Evolutionary conservation across 2,797 vertebrate genomes (phyloP).

Genomic region (Nyctalus aviator): DNA sequence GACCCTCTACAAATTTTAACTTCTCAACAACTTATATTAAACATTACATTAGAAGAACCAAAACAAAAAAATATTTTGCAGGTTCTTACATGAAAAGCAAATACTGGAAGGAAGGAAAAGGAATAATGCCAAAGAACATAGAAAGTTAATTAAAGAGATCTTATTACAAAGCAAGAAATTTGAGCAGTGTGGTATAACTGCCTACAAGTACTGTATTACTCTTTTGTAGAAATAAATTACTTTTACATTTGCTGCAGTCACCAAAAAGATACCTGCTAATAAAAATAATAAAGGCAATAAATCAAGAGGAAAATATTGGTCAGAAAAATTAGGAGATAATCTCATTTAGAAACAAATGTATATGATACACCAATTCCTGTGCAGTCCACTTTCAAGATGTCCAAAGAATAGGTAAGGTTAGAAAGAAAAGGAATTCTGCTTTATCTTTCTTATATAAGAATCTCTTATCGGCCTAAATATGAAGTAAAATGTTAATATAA

Average conservation of each 20-base stretch:
- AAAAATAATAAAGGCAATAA: constrained; percentile 36
- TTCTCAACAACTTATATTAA: constrained; percentile 54
- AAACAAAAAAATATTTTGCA: constrained; percentile 7
- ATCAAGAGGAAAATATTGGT: constrained; percentile 5
- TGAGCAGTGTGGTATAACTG: constrained; percentile 22
- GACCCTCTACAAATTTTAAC: constrained; percentile 36
- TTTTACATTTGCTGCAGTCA: constrained; percentile 17
- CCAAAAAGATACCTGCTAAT: not conserved
- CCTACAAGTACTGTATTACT: not conserved
- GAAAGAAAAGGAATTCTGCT: constrained; percentile 39
- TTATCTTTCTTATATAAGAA: not conserved
- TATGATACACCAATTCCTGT: not conserved
- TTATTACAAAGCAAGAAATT: constrained; percentile 60
- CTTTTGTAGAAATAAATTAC: constrained; percentile 8
- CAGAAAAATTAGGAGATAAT: constrained; percentile 15
- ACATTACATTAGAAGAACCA: constrained; percentile 59
- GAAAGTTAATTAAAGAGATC: constrained; percentile 71
- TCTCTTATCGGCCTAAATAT: constrained; percentile 41
- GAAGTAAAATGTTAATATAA: constrained; percentile 34
- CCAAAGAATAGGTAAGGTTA: not conserved
- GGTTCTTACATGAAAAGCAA: constrained; percentile 63
- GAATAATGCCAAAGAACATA: constrained; percentile 43
- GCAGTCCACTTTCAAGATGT: constrained; percentile 11
- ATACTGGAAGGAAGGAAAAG: constrained; percentile 44
- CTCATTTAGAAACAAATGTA: no score